These are phyloP conservation scores for Pseudochirops cupreus DNA, from an alignment of 2,797 vertebrate genomes.

Conservation along the genomic window DNA sequence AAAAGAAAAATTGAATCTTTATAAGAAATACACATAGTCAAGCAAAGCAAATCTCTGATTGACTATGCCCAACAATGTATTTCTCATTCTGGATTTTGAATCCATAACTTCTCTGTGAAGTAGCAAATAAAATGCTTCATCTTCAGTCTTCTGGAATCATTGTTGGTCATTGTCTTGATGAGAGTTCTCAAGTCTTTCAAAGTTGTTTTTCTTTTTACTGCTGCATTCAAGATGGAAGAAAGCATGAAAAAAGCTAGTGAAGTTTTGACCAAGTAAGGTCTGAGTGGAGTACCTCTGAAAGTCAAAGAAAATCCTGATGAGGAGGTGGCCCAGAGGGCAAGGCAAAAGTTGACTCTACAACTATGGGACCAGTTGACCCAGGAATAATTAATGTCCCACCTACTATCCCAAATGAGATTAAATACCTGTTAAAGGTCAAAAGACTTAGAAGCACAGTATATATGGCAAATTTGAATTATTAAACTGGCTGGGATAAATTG, in stretches of 20 bases:
- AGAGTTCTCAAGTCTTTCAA: not conserved
- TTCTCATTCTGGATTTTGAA: not conserved
- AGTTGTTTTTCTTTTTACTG: not conserved
- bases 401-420: not conserved
- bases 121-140: not conserved
- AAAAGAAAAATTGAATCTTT: not conserved
- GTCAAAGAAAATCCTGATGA: not conserved
- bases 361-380: not conserved
- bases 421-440: not conserved
- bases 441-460: not conserved
- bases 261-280: not conserved
- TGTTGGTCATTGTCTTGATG: not conserved
- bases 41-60: not conserved
- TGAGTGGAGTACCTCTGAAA: not conserved
- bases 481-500: conserved; percentile 99
- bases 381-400: not conserved
- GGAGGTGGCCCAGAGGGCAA: not conserved
- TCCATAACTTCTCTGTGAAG: not conserved
- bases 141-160: not conserved
- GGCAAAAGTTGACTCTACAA: not conserved
- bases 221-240: not conserved
- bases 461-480: conserved; percentile 91
- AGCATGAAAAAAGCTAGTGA: not conserved
- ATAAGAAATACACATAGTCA: not conserved
- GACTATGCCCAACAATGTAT: not conserved